Evolutionary conservation across 2,797 vertebrate species (phyloP).

Genomic region (Smutsia temminckii): DNA sequence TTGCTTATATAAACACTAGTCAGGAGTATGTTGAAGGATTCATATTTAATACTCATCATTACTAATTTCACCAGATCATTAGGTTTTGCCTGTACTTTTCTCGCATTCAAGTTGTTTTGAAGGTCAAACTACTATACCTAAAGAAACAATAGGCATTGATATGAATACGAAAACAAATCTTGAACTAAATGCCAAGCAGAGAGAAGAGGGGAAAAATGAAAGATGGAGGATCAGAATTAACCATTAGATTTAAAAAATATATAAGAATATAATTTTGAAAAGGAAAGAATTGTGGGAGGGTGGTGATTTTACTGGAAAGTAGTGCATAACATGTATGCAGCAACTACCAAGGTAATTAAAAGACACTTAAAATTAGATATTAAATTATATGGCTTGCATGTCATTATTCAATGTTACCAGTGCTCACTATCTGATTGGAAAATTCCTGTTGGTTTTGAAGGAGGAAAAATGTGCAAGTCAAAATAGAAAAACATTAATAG

Average conservation of each 20-base stretch:
- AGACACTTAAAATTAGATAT: background rate
- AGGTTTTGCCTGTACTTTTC: background rate
- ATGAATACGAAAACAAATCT: background rate
- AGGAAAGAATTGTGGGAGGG: background rate
- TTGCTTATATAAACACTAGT: background rate
- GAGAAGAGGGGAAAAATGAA: background rate
- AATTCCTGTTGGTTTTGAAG: background rate
- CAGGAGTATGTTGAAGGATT: background rate
- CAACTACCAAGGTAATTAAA: background rate
- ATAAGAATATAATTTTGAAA: conserved; percentile 18
- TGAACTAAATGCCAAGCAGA: conserved; percentile 15
- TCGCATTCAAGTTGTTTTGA: background rate
- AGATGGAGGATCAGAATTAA: background rate
- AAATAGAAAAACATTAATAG: conserved; percentile 8
- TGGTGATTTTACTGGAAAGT: background rate
- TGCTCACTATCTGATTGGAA: background rate
- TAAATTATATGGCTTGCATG: conserved; percentile 24
- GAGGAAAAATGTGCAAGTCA: background rate
- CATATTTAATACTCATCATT: background rate
- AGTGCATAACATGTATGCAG: background rate
- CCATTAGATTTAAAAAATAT: background rate
- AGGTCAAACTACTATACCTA: background rate
- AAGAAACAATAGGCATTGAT: background rate
- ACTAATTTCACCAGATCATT: background rate
- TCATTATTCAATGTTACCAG: background rate